Conservation (phyloP, 1,140 invertebrate genomes). For the Drosophila paulistorum region DNA sequence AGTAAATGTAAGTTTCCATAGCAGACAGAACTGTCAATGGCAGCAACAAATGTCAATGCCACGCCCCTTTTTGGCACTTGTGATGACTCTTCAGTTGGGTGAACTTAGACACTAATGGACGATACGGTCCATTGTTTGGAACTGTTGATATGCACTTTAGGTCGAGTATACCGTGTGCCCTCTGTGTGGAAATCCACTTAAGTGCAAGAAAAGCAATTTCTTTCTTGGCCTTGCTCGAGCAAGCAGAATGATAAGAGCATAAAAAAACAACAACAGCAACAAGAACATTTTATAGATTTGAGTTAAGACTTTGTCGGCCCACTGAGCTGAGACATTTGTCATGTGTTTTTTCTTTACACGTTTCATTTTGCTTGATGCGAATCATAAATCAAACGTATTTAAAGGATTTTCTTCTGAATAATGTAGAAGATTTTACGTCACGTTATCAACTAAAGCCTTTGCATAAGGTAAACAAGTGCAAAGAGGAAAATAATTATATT, state of each 20-base stretch:
- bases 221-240: constrained; percentile 4
- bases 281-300: not conserved
- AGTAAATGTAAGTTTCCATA: not conserved
- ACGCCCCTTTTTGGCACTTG: constrained; percentile 5
- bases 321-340: constrained; percentile 28
- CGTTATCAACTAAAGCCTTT: constrained; percentile 11
- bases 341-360: constrained; percentile 10
- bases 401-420: constrained; percentile 30
- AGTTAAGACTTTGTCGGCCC: constrained; percentile 31
- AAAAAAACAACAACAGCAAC: not conserved
- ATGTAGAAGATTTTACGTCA: constrained; percentile 10
- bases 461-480: not conserved
- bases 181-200: constrained; percentile 11
- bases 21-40: constrained; percentile 4
- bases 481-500: constrained; percentile 41
- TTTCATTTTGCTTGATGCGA: not conserved
- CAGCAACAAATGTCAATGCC: constrained; percentile 17
- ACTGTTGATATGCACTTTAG: constrained; percentile 15
- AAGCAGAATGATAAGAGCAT: constrained; percentile 15
- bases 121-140: not conserved
- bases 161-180: not conserved
- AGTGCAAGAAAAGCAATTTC: constrained; percentile 20
- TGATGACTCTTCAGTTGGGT: constrained; percentile 4
- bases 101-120: constrained; percentile 7
- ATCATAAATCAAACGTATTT: constrained; percentile 47